Base-by-base conservation (phyloP, 2,888 invertebrate genomes). In the Melanostoma mellinum region DNA sequence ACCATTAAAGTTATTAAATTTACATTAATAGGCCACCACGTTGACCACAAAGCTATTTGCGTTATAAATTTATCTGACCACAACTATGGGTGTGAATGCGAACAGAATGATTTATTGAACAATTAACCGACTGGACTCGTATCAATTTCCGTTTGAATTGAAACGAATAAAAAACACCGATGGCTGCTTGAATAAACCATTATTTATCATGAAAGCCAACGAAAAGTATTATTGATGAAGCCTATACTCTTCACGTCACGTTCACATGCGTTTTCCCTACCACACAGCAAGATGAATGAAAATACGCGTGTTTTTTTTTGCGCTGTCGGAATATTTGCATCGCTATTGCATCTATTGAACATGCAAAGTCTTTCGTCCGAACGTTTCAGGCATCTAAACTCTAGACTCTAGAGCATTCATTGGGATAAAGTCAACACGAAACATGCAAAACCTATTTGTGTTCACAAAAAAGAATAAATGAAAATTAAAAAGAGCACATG, bases 91-190 rank as follows among this genome's bases (percentile, higher is more conserved):
- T 61, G 81, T 80, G 73, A 69, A 77, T 61, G 81, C 75, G 73
- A 69, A 77, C 61, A 82, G 32, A 50, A 73, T 77, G 77, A 81
- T 81, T 77, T 81, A 72, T 68, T 68, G 44, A 77, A 72, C 77
- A 73, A 82, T 63, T 77, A 82, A 82, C 56, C 77, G 44, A 35
- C 77, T 56, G 40, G 67, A 68, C 52, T 63, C 6, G 71, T 58
- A 65, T 65, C 56, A 56, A 56, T 77, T 73, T 69, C 63, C 33
- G 50, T 77, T 77, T 44, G 10, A 72, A 61, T 73, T 73, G 20
- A 77, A 77, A 68, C 8, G 32, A 30, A 50, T 58, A 38, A 30
- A 36, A 46, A 61, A 72, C 60, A 60, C 9, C 9, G 30, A 50
- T 20, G n/a, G 6, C 3, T 40, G 10, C 10, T 71, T 50, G 40